phyloP scores from a whole-genome alignment of 2,797 vertebrate species.

The Sebastes aleutianus region DNA sequence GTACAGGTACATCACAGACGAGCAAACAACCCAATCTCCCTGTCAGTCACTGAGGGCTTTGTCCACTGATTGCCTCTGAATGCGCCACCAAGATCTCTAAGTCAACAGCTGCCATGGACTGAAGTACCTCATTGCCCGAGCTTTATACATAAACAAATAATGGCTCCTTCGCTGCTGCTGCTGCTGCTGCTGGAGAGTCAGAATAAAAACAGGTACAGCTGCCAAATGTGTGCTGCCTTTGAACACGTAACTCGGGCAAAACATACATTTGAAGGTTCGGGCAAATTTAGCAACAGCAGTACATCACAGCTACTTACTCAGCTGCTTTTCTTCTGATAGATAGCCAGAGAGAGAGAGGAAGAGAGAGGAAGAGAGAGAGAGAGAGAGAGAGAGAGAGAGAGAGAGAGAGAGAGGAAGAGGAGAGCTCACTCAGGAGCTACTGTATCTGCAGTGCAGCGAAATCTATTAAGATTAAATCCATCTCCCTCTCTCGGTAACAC shows the following conservation, averaged over 20 bases:
- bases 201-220: slow-evolving; percentile 27
- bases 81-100: slow-evolving; percentile 31
- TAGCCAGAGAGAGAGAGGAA: not conserved
- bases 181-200: slow-evolving; percentile 1
- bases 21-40: slow-evolving; percentile 45
- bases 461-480: slow-evolving; percentile 79
- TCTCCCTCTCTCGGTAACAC: slow-evolving; percentile 66
- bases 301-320: slow-evolving; percentile 27
- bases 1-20: slow-evolving; percentile 21
- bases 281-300: slow-evolving; percentile 33
- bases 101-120: slow-evolving; percentile 59
- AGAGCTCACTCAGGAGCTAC: slow-evolving; percentile 50
- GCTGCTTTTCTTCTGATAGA: slow-evolving; percentile 36
- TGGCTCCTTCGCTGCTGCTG: not conserved
- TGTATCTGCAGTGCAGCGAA: slow-evolving; percentile 74
- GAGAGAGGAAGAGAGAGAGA: not conserved
- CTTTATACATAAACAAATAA: slow-evolving; percentile 54
- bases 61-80: slow-evolving; percentile 44
- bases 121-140: slow-evolving; percentile 22
- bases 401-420: not conserved
- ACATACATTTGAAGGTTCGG: slow-evolving; percentile 23
- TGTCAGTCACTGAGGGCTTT: slow-evolving; percentile 42
- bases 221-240: slow-evolving; percentile 23
- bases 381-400: not conserved
- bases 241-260: slow-evolving; percentile 16